phyloP scores from a whole-genome alignment of 2,888 invertebrate species.

The Myopa tessellatipennis region DNA sequence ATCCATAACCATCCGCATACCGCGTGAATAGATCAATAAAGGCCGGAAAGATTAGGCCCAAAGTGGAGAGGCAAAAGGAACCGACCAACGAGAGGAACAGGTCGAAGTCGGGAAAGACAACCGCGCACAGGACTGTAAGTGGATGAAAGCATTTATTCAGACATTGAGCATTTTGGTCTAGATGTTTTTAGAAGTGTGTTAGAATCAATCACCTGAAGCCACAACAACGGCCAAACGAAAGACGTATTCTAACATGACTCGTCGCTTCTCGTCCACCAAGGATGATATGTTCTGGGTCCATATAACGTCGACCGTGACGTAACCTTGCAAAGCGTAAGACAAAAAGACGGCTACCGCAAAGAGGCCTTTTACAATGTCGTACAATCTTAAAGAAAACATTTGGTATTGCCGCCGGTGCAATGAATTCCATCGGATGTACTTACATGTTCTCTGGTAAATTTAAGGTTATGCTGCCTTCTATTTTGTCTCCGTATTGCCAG shows the following conservation, averaged over 20 bases:
- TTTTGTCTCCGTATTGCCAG: constrained; percentile 80
- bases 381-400: constrained; percentile 71
- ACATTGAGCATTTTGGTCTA: neutral
- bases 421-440: constrained; percentile 57
- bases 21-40: constrained; percentile 84
- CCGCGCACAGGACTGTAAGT: constrained; percentile 70
- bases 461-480: constrained; percentile 84
- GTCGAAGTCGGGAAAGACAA: constrained; percentile 85
- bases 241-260: constrained; percentile 72
- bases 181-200: neutral
- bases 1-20: constrained; percentile 68
- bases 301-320: constrained; percentile 94
- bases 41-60: constrained; percentile 91
- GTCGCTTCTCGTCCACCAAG: constrained; percentile 37
- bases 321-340: constrained; percentile 94
- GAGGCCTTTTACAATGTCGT: constrained; percentile 80
- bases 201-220: constrained; percentile 72
- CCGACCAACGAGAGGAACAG: constrained; percentile 91
- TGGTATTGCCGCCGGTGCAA: neutral
- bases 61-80: constrained; percentile 87
- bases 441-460: constrained; percentile 82
- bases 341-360: constrained; percentile 88
- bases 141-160: neutral
- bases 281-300: constrained; percentile 71
- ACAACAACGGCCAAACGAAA: constrained; percentile 77